Evolutionary conservation across 2,113 vertebrate genomes (phyloP).

Genomic region (Panthera uncia): DNA sequence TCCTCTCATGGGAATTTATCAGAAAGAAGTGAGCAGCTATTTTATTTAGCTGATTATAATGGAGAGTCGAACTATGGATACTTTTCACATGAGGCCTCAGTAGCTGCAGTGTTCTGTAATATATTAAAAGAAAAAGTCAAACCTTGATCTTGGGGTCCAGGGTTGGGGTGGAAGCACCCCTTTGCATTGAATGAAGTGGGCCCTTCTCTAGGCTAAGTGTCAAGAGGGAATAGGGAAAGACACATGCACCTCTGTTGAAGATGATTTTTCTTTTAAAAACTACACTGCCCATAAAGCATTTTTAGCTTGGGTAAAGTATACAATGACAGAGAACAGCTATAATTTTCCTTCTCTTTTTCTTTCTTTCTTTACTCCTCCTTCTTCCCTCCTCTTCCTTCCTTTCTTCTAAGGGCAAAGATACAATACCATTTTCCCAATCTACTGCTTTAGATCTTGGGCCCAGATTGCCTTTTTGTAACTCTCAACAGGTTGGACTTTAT

Average conservation of each 20-base stretch:
- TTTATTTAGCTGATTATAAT: background rate
- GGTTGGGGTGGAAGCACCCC: background rate
- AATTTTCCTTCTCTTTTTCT: background rate
- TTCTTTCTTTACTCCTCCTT: background rate
- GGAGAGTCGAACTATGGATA: background rate
- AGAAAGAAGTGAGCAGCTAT: background rate
- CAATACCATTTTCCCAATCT: background rate
- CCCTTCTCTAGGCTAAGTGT: background rate
- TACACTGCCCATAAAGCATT: background rate
- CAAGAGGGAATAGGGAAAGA: background rate
- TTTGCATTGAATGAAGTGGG: background rate
- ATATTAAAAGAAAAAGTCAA: background rate
- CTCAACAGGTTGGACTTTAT: background rate
- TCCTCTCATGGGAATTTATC: background rate
- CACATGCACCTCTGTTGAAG: background rate
- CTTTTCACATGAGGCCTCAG: background rate
- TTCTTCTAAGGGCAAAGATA: slow-evolving; percentile 12
- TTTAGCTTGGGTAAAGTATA: background rate
- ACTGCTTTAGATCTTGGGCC: background rate
- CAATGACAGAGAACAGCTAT: background rate
- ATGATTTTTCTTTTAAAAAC: background rate
- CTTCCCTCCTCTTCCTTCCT: background rate
- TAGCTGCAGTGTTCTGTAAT: background rate
- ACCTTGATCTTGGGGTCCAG: background rate
- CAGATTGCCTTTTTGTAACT: background rate